Evolutionary conservation across 2,888 invertebrate species (phyloP), one percentile per base, ranked within the genome.

Genomic region (Thymelicus acteon): DNA sequence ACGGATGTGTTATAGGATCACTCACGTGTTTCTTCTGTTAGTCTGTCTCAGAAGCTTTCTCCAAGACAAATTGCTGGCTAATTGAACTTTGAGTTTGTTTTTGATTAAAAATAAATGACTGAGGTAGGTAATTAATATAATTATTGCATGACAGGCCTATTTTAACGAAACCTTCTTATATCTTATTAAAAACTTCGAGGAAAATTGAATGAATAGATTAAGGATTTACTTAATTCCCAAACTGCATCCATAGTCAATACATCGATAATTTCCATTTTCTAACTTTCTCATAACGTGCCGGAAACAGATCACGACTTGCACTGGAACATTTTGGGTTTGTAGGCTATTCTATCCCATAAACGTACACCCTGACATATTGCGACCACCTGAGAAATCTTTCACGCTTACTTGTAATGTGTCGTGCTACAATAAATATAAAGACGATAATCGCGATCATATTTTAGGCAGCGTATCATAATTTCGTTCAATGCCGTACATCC

Each of bases 251-350:
- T 24, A 61, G 47, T 31, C 19, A 44, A 71, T 61, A 31, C 5
- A 72, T 73, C 52, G 13, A 73, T 58, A 66, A 69, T 72, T 67
- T 52, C 68, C 63, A 57, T 66, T 24, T 47, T 40, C 71, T 54
- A 57, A 75, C 77, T 79, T 77, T 78, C 77, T 77, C 75, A 75
- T 76, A 67, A 77, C 73, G 69, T 74, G 77, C 85, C 86, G 87
- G 87, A 86, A 85, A 81, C 82, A 75, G 72, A 65, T 76, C 79
- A 77, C 77, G 78, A 70, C 24, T 81, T 83, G 81, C 80, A 76
- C 78, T 76, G 72, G 79, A 81, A 79, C 84, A 88, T 88, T 88
- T 87, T 82, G 82, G 88, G 85, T 89, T 87, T 88, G 84, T 87
- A 85, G 83, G 82, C 79, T 83, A 79, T 79, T 39, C 80, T 80